Percentiles rank a stretch among this genome's conserved stretches.
phyloP scores from a whole-genome alignment of 1,140 invertebrate species.

The Cyrtorhinus lividipennis region DNA sequence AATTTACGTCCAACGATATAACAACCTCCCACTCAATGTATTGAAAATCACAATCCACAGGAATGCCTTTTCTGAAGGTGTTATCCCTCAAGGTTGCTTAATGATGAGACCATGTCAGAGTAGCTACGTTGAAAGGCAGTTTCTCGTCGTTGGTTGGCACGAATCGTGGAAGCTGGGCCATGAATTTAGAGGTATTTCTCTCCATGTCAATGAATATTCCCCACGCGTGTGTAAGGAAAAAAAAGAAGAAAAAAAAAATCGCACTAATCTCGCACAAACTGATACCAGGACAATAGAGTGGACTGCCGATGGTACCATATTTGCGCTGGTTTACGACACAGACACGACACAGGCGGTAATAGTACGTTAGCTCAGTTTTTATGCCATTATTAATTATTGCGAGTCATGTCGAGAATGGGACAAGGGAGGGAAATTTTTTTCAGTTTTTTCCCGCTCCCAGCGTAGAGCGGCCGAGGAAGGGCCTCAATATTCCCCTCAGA shows the following conservation, averaged over 20 bases:
- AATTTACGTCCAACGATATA: no score
- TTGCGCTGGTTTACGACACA: background rate
- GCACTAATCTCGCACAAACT: background rate
- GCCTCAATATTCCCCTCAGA: background rate
- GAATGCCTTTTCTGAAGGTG: no score
- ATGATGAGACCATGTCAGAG: no score
- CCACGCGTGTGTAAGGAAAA: no score
- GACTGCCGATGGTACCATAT: background rate
- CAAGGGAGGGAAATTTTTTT: background rate
- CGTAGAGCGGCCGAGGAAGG: background rate
- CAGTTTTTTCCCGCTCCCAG: background rate
- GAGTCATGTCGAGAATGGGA: background rate
- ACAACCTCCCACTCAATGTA: no score
- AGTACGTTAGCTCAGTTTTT: slow-evolving; percentile 2
- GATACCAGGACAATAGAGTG: background rate
- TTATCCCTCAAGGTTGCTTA: no score
- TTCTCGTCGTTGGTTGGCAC: no score
- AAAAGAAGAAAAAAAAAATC: background rate
- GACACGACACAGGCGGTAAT: background rate
- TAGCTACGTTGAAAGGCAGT: no score
- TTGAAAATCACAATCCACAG: no score
- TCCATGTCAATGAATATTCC: no score
- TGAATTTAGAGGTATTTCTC: no score
- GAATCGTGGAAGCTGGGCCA: no score
- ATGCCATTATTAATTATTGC: slow-evolving; percentile 1